Evolutionary conservation across 2,888 invertebrate species (phyloP).

Genomic region (Nemotelus pantherinus): DNA sequence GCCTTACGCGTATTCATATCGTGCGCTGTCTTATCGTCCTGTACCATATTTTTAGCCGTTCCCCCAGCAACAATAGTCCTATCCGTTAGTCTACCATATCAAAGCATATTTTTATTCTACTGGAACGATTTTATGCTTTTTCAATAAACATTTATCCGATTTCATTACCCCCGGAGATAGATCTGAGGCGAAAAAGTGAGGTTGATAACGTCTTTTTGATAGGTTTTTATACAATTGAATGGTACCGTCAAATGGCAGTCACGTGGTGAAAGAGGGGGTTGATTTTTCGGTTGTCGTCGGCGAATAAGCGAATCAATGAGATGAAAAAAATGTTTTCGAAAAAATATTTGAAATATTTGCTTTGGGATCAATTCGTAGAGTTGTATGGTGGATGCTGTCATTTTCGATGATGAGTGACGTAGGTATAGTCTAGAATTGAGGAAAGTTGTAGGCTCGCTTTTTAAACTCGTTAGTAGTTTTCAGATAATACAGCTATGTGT

Average conservation of each 20-base stretch:
- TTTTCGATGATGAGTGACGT: slow-evolving; percentile 7
- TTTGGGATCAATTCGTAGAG: slow-evolving; percentile 21
- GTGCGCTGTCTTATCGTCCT: slow-evolving; percentile 30
- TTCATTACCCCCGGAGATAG: slow-evolving; percentile 52
- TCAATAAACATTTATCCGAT: slow-evolving; percentile 66
- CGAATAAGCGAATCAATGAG: slow-evolving; percentile 63
- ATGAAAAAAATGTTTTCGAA: slow-evolving; percentile 60
- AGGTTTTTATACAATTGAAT: slow-evolving; percentile 36
- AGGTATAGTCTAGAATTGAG: not conserved
- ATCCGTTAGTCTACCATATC: slow-evolving; percentile 56
- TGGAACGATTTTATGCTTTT: slow-evolving; percentile 66
- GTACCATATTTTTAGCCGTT: slow-evolving; percentile 24
- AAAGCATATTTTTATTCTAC: slow-evolving; percentile 66
- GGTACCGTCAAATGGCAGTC: not conserved
- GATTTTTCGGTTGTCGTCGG: slow-evolving; percentile 17
- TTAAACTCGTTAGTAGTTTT: no score
- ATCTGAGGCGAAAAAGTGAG: slow-evolving; percentile 39
- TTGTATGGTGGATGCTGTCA: not conserved
- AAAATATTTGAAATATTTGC: slow-evolving; percentile 45
- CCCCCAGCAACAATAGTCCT: slow-evolving; percentile 26
- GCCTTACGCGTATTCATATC: slow-evolving; percentile 11
- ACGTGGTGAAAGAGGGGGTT: slow-evolving; percentile 40
- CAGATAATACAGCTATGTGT: no score
- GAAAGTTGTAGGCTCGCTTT: no score
- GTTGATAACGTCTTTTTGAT: slow-evolving; percentile 38